Evolutionary conservation across 2,888 invertebrate species (phyloP), one percentile per base, ranked within the genome.

Genomic region (Exephanes ischioxanthus): DNA sequence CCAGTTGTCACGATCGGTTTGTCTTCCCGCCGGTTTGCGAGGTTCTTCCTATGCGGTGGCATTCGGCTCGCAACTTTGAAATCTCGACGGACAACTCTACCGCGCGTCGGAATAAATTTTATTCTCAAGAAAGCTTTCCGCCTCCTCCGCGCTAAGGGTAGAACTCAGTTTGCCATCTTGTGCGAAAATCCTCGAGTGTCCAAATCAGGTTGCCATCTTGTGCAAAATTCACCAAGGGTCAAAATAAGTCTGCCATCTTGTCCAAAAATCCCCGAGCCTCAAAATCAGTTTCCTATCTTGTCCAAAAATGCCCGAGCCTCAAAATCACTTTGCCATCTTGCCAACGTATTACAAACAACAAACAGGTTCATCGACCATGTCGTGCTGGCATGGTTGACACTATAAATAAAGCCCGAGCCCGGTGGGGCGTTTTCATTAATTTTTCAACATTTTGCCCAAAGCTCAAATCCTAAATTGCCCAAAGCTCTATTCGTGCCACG

Each of bases 361-460:
- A 22, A 48, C 9, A 58, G 58, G 45, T 55, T 55, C 71, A 67
- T 19, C 30, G 63, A 58, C 45, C 63, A 71, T 72, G 75, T 80
- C 16, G 14, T 58, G 30, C 41, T 72, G 72, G 55, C 16, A 67
- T 61, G 53, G 66, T 51, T 53, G 72, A 78, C 53, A 58, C 78
- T 70, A 78, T 81, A 75, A 78, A 85, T 77, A 81, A 63, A 6
- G 51, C 76, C 61, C 72, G 48, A 78, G 80, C 48, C 41, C n/a
- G 68, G 53, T 66, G 77, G 63, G 75, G 70, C 78, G 81, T 75
- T 81, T 85, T 78, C 81, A 85, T 85, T 78, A 81, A 81, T 85
- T 85, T 85, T 85, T 81, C 81, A 81, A 78, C 73, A 78, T 75
- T 75, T 81, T 73, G 81, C 73, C 68, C 22, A 51, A 73, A 68